Percentiles rank a stretch among this genome's conserved stretches.
These are phyloP conservation scores for Aplodontia rufa DNA, from an alignment of 2,113 vertebrate genomes.

Conservation along the genomic window DNA sequence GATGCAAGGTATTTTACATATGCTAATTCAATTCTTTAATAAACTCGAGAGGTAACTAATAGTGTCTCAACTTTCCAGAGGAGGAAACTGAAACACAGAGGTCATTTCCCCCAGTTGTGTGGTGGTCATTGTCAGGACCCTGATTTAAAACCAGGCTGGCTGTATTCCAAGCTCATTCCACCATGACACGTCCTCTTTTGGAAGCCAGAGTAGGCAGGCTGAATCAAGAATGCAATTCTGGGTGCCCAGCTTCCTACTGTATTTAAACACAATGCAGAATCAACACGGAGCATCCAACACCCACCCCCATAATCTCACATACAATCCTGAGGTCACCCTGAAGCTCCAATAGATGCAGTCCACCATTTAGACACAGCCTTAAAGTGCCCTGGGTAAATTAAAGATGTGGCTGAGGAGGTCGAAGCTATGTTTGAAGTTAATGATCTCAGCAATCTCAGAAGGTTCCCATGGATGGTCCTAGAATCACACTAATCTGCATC, in stretches of 20 bases:
- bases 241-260: not conserved
- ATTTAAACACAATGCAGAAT: not conserved
- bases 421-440: slow-evolving; percentile 55
- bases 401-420: not conserved
- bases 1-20: not conserved
- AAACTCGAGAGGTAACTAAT: not conserved
- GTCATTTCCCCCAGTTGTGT: not conserved
- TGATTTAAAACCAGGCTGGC: not conserved
- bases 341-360: not conserved
- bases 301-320: not conserved
- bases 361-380: slow-evolving; percentile 10
- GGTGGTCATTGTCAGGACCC: not conserved
- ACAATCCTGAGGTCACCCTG: not conserved
- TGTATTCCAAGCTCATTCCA: not conserved
- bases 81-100: not conserved
- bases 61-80: not conserved
- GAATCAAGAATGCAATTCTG: not conserved
- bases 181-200: not conserved
- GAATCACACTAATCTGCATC: slow-evolving; percentile 36
- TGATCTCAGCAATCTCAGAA: slow-evolving; percentile 35
- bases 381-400: not conserved
- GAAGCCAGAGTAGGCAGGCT: not conserved
- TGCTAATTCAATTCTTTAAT: not conserved
- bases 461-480: not conserved
- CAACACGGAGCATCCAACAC: not conserved